Evolutionary conservation across 2,113 vertebrate species (phyloP), one percentile per base, ranked within the genome.

Genomic region (Platichthys flesus): DNA sequence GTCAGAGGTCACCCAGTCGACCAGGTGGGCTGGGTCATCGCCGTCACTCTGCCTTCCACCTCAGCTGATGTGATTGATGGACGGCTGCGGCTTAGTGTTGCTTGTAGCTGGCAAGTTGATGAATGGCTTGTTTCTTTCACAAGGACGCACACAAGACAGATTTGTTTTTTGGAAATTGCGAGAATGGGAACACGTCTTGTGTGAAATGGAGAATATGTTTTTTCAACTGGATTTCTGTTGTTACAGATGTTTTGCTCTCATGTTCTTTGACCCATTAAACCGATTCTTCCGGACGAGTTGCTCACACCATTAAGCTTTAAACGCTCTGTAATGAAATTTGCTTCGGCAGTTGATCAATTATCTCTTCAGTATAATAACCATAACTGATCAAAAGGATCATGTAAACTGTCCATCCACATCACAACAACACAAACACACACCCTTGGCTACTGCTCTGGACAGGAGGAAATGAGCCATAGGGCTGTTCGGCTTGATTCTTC

Each of bases 61-160:
- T 83, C 76, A 85, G 66, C 67, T 76, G 60, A 63, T 70, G 76
- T 82, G 78, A 90, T 74, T 87, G 89, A 92, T 90, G 72, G 74
- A 80, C 84, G 73, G 37, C 60, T 40, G 54, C 52, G 9, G 59
- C 51, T 58, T 24, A 52, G 52, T 68, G 69, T 70, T 61, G 67
- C 61, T 66, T 67, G 59, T 55, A 28, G 42, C 57, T 54, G 40
- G 14, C 71, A 74, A 68, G 74, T 71, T 86, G 84, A 84, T 87
- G 59, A 85, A 83, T 85, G 61, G 54, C 74, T 84, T 73, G 67
- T 87, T 67, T 87, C 37, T 71, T 31, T 72, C 3, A 15, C 79
- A 84, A 86, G 82, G 85, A 74, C 83, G 81, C 37, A 56, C 54
- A 65, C 68, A 78, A 77, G 63, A 75, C 15, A 5, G 67, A 74